phyloP scores from a whole-genome alignment of 2,113 vertebrate species.

The Dissostichus mawsoni region DNA sequence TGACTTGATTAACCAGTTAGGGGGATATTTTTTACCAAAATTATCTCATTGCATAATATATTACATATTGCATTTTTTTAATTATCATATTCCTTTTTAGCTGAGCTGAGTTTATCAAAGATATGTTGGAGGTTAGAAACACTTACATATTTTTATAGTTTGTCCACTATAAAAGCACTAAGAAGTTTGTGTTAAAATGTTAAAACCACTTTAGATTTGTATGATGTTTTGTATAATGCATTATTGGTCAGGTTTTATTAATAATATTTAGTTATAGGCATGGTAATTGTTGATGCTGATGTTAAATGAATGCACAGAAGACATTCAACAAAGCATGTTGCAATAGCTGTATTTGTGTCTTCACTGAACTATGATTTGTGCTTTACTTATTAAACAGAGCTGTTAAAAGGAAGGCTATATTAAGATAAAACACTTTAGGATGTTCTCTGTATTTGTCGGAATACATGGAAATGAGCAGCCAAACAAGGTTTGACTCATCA shows the following conservation, averaged over 20 bases:
- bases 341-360: not conserved
- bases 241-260: not conserved
- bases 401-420: not conserved
- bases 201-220: too few species aligned
- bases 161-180: too few species aligned
- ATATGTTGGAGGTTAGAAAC: not conserved
- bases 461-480: not conserved
- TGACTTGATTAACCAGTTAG: not conserved
- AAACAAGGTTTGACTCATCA: slow-evolving; percentile 5
- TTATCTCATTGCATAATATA: not conserved
- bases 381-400: too few species aligned
- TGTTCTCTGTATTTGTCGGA: not conserved
- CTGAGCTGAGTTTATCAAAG: not conserved
- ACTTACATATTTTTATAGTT: too few species aligned
- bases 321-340: not conserved
- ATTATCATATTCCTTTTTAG: not conserved
- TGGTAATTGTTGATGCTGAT: not conserved
- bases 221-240: not conserved
- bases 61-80: not conserved
- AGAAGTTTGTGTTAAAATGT: too few species aligned
- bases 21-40: not conserved
- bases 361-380: too few species aligned
- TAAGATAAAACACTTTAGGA: not conserved
- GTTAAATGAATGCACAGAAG: not conserved
- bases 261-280: not conserved